A percentile compares a stretch with the other conserved stretches of the same genome.
These are phyloP conservation scores for Eclectus roratus DNA, from an alignment of 2,113 vertebrate species.

Conservation along the genomic window DNA sequence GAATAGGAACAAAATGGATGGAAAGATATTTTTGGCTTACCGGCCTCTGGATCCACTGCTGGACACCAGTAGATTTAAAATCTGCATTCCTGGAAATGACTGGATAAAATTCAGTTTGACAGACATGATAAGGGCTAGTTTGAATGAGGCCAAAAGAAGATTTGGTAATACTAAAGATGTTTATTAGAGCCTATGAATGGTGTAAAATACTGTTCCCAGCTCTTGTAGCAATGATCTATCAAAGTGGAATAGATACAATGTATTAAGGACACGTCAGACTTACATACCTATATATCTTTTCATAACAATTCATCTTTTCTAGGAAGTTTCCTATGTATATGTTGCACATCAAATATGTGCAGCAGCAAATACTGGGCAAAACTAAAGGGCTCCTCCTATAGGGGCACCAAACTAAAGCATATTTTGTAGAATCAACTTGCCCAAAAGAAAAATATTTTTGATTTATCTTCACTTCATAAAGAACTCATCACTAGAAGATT, in stretches of 20 bases:
- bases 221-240: neutral
- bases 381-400: neutral
- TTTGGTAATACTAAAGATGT: neutral
- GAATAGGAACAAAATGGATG: neutral
- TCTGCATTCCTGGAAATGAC: neutral
- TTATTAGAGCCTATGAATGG: neutral
- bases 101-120: neutral
- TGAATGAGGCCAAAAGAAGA: neutral
- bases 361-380: neutral
- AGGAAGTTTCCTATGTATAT: neutral
- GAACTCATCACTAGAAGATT: neutral
- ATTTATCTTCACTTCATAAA: neutral
- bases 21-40: neutral
- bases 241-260: neutral
- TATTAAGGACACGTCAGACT: neutral
- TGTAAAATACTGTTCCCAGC: neutral
- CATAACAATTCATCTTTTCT: neutral
- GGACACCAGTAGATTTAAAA: neutral
- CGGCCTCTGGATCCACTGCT: neutral
- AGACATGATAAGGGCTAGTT: neutral
- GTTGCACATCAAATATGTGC: neutral
- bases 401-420: fast-evolving
- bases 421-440: neutral
- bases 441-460: neutral
- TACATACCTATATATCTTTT: neutral